A percentile compares a stretch with the other conserved stretches of the same genome.
phyloP scores from a whole-genome alignment of 2,113 vertebrate genomes.

The Chloropsis cyanopogon region DNA sequence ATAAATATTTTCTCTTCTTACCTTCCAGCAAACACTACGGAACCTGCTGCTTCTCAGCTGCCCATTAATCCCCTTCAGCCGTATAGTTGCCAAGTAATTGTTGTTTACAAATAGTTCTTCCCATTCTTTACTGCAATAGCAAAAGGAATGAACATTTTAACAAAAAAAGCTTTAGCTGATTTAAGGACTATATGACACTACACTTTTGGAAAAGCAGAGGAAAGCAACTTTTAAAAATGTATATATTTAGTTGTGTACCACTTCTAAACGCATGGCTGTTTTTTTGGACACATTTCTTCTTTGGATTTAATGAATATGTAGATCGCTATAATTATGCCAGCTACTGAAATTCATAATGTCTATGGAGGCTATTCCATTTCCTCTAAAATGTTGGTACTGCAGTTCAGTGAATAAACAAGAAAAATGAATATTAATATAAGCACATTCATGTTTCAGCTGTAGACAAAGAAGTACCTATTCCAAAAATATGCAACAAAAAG shows the following conservation, averaged over 20 bases:
- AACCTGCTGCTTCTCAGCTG: slow-evolving; percentile 92
- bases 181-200: slow-evolving; percentile 56
- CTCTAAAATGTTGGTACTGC: slow-evolving; percentile 77
- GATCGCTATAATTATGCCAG: slow-evolving; percentile 85
- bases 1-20: slow-evolving; percentile 86
- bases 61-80: slow-evolving; percentile 97
- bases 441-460: slow-evolving; percentile 68
- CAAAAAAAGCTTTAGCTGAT: slow-evolving; percentile 44
- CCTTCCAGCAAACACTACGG: slow-evolving; percentile 90
- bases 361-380: slow-evolving; percentile 80
- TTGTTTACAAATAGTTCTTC: slow-evolving; percentile 99
- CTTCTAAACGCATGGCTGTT: slow-evolving; percentile 79
- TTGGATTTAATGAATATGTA: slow-evolving; percentile 86
- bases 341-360: slow-evolving; percentile 83
- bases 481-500: slow-evolving; percentile 67
- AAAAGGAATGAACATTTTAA: slow-evolving; percentile 68
- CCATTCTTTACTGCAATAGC: slow-evolving; percentile 88
- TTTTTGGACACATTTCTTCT: slow-evolving; percentile 82
- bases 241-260: slow-evolving; percentile 75
- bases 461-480: slow-evolving; percentile 71
- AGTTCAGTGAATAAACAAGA: slow-evolving; percentile 79
- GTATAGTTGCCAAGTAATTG: slow-evolving; percentile 99
- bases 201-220: slow-evolving; percentile 59
- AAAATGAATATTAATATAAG: slow-evolving; percentile 79
- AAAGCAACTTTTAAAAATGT: slow-evolving; percentile 69